Evolutionary conservation across 2,797 vertebrate genomes (phyloP), one percentile per base, ranked within the genome.

Genomic region (Champsocephalus esox): DNA sequence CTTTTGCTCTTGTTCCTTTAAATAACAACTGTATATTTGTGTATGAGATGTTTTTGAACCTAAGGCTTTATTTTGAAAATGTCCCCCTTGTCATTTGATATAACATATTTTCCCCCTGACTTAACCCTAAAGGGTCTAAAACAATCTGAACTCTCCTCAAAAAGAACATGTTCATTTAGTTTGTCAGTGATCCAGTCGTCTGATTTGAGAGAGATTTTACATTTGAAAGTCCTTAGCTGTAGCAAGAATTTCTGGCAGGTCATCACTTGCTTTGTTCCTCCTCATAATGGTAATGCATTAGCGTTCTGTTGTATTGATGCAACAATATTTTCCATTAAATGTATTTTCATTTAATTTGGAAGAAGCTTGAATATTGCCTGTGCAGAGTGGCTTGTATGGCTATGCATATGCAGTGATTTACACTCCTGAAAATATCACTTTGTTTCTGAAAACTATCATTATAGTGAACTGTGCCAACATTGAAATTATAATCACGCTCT

Each of bases 401-500:
- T n/a, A 17, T 19, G 21, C 50, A 34, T 41, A 38, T 65, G 6
- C 41, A 24, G 8, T 72, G n/a, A 55, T 46, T 50, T 73, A 62
- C 49, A 7, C 12, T 13, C 34, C 38, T 63, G 12, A 38, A 21
- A 12, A 62, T 12, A 62, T 63, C 9, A 14, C 8, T 28, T 72
- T 76, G 73, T 66, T 32, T 1, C 56, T 32, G 12, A 63, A 76
- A 83, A 56, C 70, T 75, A 12, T 41, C 13, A 59, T 57, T 61
- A n/a, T 48, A 71, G 56, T 57, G 59, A 14, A 72, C 57, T 64
- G 16, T 52, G 34, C 46, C 61, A 75, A 34, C 28, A 32, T 72
- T 81, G 45, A 75, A 82, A 81, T 84, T 62, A 69, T 82, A 79
- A 79, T 78, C 71, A 72, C 55, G 48, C 69, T 84, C 57, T 69